Base-by-base conservation (phyloP, 64 coral and sea anemone genomes). In the Actinia equina region DNA sequence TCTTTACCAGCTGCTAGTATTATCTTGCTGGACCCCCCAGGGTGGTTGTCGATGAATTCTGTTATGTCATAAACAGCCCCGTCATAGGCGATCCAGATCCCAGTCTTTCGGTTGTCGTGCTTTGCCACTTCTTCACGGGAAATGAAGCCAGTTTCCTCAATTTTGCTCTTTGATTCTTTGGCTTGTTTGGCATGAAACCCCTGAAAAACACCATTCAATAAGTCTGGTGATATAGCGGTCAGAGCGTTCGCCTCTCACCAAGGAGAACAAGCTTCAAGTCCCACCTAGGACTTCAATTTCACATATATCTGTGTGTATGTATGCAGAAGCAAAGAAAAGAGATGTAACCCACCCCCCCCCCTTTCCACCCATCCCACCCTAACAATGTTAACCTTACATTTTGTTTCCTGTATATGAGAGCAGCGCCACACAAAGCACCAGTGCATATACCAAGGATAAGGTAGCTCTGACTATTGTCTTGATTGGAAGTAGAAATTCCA, bases 31-130 rank as follows among this genome's bases (percentile, higher is more conserved):
- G 94, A 43, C 5, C 97, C 97, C 22, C 97, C 97, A 8, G 97
- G 97, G 63, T 99, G 97, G 44, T 43, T 88, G 19, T 84, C 90
- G 15, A 99, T 60, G 85, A 99, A 99, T 62, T 99, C 97, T 85
- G 93, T 95, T n/a, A 99, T 99, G 86, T 99, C 93, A 44, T 99
- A 99, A 3, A 99, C 97, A 2, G 71, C 42, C 0, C 97, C 97
- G 49, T 95, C 76, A 55, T 91, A 99, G 3, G 93, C 93, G 2
- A 99, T 93, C 97, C 97, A 99, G 82, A 99, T 93, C 23, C 97
- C 88, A 10, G 86, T 80, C 54, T 95, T 83, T 19, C 64, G 82
- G 5, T 80, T 83, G 17, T 95, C 94, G 86, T 99, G 97, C 20
- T 91, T 59, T 7, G 93, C 69, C 14, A 99, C 93, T 77, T 99